A percentile compares a stretch with the other conserved stretches of the same genome.
Conservation (phyloP, 2,888 invertebrate species). For the Tenthredo scrophulariae region DNA sequence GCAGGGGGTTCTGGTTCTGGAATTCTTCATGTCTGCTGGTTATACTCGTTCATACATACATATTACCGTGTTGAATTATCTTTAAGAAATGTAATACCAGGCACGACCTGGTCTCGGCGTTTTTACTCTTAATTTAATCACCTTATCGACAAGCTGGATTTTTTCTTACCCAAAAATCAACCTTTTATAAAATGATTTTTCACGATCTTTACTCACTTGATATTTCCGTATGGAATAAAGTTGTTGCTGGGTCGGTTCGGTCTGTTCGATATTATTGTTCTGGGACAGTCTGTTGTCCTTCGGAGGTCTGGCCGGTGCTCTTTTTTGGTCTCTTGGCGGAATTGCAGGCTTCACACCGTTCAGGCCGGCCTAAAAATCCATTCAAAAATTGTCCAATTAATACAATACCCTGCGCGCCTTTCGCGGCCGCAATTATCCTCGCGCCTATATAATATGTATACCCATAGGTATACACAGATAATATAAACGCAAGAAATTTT, state of each 20-base stretch:
- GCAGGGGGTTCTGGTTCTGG: slow-evolving; percentile 51
- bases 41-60: slow-evolving; percentile 18
- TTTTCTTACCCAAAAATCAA: background rate
- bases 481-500: background rate
- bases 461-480: background rate
- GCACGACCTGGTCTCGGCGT: background rate
- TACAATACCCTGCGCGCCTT: slow-evolving; percentile 50
- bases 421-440: background rate
- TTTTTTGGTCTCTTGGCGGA: slow-evolving; percentile 85
- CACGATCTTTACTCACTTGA: slow-evolving; percentile 83
- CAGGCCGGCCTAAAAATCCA: slow-evolving; percentile 74
- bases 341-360: slow-evolving; percentile 81
- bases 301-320: slow-evolving; percentile 83
- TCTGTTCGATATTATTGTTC: slow-evolving; percentile 79
- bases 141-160: background rate
- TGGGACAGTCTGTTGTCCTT: slow-evolving; percentile 82
- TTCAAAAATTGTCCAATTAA: slow-evolving; percentile 60
- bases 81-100: slow-evolving; percentile 5
- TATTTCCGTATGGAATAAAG: slow-evolving; percentile 95
- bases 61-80: slow-evolving; percentile 14
- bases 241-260: slow-evolving; percentile 89
- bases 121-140: background rate
- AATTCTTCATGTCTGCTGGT: slow-evolving; percentile 47
- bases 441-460: background rate
- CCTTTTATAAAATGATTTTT: background rate